phyloP scores from a whole-genome alignment of 2,888 invertebrate species.

The Autographa gamma region DNA sequence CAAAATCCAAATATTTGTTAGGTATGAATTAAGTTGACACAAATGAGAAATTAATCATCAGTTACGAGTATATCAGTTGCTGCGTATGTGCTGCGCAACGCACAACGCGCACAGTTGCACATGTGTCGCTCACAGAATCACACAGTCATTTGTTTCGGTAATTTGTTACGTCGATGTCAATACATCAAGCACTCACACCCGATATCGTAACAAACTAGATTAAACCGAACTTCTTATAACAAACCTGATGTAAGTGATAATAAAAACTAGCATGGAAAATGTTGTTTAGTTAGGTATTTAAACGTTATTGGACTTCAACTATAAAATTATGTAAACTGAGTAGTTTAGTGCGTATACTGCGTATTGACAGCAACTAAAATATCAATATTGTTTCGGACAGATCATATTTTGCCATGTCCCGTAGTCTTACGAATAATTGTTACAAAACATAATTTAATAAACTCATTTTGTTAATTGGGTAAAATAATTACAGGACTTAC shows the following conservation, averaged over 20 bases:
- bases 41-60: conserved; percentile 29
- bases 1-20: conserved; percentile 14
- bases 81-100: conserved; percentile 18
- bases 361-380: no score
- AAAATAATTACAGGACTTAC: not conserved
- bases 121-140: conserved; percentile 17
- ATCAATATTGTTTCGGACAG: no score
- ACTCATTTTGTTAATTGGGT: not conserved
- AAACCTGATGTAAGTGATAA: not conserved
- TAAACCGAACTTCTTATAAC: conserved; percentile 16
- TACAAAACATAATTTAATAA: not conserved
- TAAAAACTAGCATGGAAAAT: conserved; percentile 17
- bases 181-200: conserved; percentile 18
- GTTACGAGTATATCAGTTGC: conserved; percentile 18
- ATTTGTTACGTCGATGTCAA: conserved; percentile 24
- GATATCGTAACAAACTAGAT: conserved; percentile 27
- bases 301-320: not conserved
- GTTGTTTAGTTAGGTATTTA: not conserved
- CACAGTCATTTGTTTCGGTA: conserved; percentile 17
- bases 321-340: conserved; percentile 12
- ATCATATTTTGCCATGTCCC: no score
- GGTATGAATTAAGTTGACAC: conserved; percentile 17
- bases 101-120: not conserved
- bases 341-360: not conserved
- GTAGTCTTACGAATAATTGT: not conserved